These are phyloP conservation scores for Chymomyza procnemis DNA, from an alignment of 2,888 invertebrate species.

Conservation along the genomic window DNA sequence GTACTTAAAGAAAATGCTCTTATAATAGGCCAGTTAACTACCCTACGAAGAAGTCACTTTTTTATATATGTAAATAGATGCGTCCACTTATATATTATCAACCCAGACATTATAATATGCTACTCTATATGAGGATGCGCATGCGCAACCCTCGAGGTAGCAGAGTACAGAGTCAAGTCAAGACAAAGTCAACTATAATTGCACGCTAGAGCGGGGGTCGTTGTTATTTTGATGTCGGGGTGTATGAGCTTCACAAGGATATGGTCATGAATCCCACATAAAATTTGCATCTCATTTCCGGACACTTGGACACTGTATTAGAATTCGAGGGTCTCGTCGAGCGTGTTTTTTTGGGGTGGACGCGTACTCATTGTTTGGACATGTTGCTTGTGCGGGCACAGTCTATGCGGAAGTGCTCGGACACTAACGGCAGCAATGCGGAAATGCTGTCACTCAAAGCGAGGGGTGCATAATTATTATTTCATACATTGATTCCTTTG, in stretches of 20 bases:
- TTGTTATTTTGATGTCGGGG: slow-evolving; percentile 9
- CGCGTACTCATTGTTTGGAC: slow-evolving; percentile 13
- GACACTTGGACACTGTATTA: slow-evolving; percentile 69
- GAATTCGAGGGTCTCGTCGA: slow-evolving; percentile 48
- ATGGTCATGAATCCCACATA: slow-evolving; percentile 77
- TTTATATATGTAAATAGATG: slow-evolving; percentile 37
- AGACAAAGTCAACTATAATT: slow-evolving; percentile 54
- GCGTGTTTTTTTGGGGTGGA: slow-evolving; percentile 13
- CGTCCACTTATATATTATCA: slow-evolving; percentile 40
- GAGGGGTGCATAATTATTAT: slow-evolving; percentile 64
- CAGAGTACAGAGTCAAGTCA: slow-evolving; percentile 34
- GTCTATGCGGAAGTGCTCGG: slow-evolving; percentile 22
- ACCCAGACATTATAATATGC: neutral
- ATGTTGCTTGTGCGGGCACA: slow-evolving; percentile 41
- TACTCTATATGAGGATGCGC: slow-evolving; percentile 35
- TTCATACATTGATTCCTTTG: slow-evolving; percentile 36
- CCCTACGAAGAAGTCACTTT: neutral
- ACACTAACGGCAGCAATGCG: slow-evolving; percentile 22
- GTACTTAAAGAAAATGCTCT: slow-evolving; percentile 55
- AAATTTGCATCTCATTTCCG: slow-evolving; percentile 79
- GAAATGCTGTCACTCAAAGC: slow-evolving; percentile 57
- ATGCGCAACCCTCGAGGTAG: slow-evolving; percentile 59
- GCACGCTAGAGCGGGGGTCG: slow-evolving; percentile 28
- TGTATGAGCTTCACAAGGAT: slow-evolving; percentile 66
- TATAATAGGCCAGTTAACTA: slow-evolving; percentile 28